Conservation (phyloP, 2,888 invertebrate genomes). For the Yponomeuta cagnagella region DNA sequence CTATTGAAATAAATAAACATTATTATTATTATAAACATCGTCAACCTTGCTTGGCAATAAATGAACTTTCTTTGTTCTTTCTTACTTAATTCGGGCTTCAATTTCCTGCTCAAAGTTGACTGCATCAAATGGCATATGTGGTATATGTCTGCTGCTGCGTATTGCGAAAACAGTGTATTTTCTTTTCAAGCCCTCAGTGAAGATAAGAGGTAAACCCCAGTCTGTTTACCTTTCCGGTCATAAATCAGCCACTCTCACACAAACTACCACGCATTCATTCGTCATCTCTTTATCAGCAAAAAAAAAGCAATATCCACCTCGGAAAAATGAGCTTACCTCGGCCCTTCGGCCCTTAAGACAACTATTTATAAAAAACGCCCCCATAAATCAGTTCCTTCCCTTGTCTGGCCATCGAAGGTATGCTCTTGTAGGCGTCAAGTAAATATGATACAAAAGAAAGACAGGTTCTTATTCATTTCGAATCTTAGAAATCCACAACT, state of each 20-base stretch:
- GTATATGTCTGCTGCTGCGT: too few species aligned
- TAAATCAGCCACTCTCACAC: conserved; percentile 43
- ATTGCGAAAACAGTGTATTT: neutral
- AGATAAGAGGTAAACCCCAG: neutral
- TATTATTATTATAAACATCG: too few species aligned
- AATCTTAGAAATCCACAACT: too few species aligned
- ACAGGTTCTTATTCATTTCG: too few species aligned
- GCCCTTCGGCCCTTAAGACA: conserved; percentile 62
- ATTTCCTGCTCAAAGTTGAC: too few species aligned
- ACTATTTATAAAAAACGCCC: conserved; percentile 61
- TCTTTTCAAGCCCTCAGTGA: neutral
- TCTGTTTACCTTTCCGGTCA: conserved; percentile 19
- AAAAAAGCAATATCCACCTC: conserved; percentile 64
- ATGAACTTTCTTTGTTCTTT: too few species aligned
- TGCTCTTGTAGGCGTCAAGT: conserved; percentile 12
- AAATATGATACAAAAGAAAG: conserved; percentile 6
- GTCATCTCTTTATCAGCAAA: conserved; percentile 66
- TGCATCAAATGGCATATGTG: too few species aligned
- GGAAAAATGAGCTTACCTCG: conserved; percentile 54
- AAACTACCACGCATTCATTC: conserved; percentile 53
- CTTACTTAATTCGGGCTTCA: too few species aligned
- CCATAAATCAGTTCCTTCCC: conserved; percentile 60
- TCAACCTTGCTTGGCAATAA: too few species aligned
- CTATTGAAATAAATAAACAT: too few species aligned
- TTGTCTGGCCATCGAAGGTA: conserved; percentile 61